Percentiles rank a stretch among this genome's conserved stretches.
Evolutionary conservation across 2,888 invertebrate genomes (phyloP).

Genomic region (Chloroclysta siterata): DNA sequence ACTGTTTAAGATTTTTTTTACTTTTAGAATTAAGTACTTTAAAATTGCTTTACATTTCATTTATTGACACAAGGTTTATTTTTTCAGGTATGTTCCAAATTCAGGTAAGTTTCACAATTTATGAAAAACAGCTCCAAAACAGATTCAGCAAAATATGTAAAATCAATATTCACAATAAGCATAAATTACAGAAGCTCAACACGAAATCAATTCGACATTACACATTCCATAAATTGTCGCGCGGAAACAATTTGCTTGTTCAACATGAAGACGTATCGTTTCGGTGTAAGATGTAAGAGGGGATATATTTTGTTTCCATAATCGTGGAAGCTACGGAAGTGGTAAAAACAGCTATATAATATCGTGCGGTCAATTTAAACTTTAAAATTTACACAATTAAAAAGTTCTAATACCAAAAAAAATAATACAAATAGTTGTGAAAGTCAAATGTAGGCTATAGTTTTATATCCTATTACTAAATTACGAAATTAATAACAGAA

Average conservation of each 20-base stretch:
- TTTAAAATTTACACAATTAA: too few relatives aligned
- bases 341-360: not conserved
- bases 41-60: not conserved
- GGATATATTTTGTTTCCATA: slow-evolving; percentile 17
- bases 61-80: slow-evolving; percentile 1
- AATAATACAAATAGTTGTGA: too few relatives aligned
- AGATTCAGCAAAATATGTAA: slow-evolving; percentile 30
- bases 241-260: slow-evolving; percentile 77
- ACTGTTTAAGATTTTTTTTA: not conserved
- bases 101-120: slow-evolving; percentile 20
- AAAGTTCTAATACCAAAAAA: too few relatives aligned
- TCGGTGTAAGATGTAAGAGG: slow-evolving; percentile 45
- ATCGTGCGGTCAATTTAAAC: too few relatives aligned
- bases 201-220: slow-evolving; percentile 50
- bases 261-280: slow-evolving; percentile 56
- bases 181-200: slow-evolving; percentile 38
- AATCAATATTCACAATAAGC: slow-evolving; percentile 38
- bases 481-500: too few relatives aligned
- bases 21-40: not conserved
- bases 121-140: slow-evolving; percentile 29
- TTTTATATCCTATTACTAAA: too few relatives aligned
- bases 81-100: slow-evolving; percentile 29
- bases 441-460: too few relatives aligned
- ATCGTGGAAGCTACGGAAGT: not conserved
- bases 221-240: slow-evolving; percentile 69